Percentiles rank a stretch among this genome's conserved stretches.
phyloP scores from a whole-genome alignment of 2,888 invertebrate species.

The Siphlonurus alternatus region DNA sequence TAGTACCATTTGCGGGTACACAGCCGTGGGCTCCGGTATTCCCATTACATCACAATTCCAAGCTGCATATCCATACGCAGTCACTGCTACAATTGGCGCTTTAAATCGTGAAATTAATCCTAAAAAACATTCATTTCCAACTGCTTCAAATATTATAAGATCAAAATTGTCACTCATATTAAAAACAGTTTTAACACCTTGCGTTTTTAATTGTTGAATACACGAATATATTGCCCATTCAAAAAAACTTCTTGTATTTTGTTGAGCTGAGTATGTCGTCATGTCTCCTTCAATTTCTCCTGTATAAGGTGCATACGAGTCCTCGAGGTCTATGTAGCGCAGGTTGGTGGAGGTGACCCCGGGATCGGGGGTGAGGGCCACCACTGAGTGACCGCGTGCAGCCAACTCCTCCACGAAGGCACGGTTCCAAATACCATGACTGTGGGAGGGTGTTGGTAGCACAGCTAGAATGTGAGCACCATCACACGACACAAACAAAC shows the following conservation, averaged over 20 bases:
- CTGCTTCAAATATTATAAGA: neutral
- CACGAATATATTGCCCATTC: neutral
- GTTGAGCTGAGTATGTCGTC: neutral
- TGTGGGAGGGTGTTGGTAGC: neutral
- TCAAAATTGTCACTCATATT: neutral
- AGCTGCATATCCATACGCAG: neutral
- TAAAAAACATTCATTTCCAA: neutral
- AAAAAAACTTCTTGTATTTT: neutral
- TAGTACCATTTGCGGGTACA: neutral
- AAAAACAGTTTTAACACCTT: neutral
- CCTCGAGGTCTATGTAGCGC: neutral
- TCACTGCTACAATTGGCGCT: neutral
- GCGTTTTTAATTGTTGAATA: neutral
- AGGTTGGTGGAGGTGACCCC: neutral
- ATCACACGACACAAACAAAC: neutral
- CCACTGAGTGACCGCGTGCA: neutral
- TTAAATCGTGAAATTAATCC: neutral
- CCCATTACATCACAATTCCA: conserved; percentile 1
- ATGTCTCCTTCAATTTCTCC: neutral
- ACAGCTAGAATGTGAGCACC: neutral
- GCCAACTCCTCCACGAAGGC: neutral
- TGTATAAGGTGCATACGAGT: neutral
- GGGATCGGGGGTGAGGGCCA: neutral
- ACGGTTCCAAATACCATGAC: conserved; percentile 1
- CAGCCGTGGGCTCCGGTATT: neutral